Conservation (phyloP, 1,140 invertebrate species). For the Musca domestica region DNA sequence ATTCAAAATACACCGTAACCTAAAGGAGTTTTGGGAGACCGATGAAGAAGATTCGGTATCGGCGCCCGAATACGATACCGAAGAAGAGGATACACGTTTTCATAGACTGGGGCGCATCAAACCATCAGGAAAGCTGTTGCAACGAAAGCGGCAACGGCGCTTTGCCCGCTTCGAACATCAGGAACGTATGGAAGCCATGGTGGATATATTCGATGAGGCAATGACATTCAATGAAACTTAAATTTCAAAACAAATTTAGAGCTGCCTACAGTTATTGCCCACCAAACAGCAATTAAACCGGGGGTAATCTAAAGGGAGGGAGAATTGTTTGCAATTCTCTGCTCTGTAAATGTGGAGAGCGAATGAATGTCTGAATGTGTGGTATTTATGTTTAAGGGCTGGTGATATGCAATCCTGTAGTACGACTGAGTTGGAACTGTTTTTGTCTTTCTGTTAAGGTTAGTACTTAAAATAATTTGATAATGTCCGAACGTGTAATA, state of each 20-base stretch:
- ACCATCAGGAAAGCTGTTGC: conserved; percentile 31
- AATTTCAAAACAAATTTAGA: background rate
- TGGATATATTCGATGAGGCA: conserved; percentile 48
- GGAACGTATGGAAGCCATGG: conserved; percentile 49
- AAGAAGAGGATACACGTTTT: conserved; percentile 37
- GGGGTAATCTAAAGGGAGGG: too few relatives aligned
- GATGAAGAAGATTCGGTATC: conserved; percentile 49
- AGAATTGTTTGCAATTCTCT: too few relatives aligned
- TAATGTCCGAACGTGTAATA: too few relatives aligned
- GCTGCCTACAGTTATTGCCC: too few relatives aligned
- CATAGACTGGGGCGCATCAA: conserved; percentile 40
- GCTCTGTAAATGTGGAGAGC: too few relatives aligned
- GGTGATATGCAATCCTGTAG: too few relatives aligned
- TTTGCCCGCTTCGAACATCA: conserved; percentile 46
- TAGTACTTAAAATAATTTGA: too few relatives aligned
- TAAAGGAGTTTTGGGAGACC: conserved; percentile 45
- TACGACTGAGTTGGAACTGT: too few relatives aligned
- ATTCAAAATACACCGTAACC: conserved; percentile 49
- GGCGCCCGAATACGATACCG: conserved; percentile 48
- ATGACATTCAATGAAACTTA: conserved; percentile 49
- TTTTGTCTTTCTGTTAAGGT: too few relatives aligned
- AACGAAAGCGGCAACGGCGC: conserved; percentile 36
- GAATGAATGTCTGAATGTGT: too few relatives aligned
- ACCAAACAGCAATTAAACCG: too few relatives aligned
- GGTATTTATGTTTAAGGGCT: too few relatives aligned